Evolutionary conservation across 2,113 vertebrate genomes (phyloP), one percentile per base, ranked within the genome.

Genomic region (Notarius quadriscutis): DNA sequence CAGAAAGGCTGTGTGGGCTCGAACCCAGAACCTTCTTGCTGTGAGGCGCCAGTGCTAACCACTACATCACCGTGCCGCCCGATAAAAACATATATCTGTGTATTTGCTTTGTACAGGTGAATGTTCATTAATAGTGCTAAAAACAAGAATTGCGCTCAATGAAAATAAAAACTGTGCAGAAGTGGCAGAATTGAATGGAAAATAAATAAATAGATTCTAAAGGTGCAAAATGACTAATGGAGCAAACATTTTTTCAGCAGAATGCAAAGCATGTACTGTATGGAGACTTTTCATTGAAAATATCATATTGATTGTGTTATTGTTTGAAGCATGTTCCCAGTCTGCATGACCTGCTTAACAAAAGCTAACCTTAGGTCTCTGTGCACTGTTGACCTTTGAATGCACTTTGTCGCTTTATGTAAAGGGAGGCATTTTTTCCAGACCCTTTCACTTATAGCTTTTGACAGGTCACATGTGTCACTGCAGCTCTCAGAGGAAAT

Each of bases 391-490:
- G 65, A 55, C 30, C 17, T 55, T 41, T 77, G 62, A 48, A 83
- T 14, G 62, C 57, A 18, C 30, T 3, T 62, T 81, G 51, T 74
- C 6, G 1, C 17, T 51, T 81, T 89, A 67, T 74, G 9, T 48
- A 60, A 58, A 71, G 15, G 63, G 25, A 81, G 62, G 55, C n/a
- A 6, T 10, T 27, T 62, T 72, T 63, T 60, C 8, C 48, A 83
- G 74, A 30, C 41, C 50, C 58, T 75, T 77, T 83, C 25, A 79
- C 58, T 53, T 84, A 17, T 71, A 15, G 10, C 22, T 80, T 87
- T 57, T 63, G 84, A 84, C 65, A 77, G 58, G 84, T 69, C 86
- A 88, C 77, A 84, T 85, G 84, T 48, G 14, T 41, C 51, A 50
- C 34, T 22, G 65, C 34, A 63, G 65, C 34, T 55, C 41, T 25